Conservation (phyloP, 1,140 invertebrate genomes). For the Cataglyphis hispanica region DNA sequence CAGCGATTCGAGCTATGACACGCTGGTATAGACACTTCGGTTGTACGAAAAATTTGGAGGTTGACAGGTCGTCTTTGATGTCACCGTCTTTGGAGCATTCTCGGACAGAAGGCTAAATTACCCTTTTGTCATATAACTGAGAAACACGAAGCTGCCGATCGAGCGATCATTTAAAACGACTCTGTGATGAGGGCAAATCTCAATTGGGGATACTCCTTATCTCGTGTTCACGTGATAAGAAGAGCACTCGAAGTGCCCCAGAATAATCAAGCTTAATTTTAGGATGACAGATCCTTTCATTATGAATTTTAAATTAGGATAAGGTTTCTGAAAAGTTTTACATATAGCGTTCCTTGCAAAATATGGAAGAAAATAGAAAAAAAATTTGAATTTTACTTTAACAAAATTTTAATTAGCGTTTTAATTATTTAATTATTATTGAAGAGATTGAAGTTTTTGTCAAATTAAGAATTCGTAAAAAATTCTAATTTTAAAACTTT, state of each 20-base stretch:
- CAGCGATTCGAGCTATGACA: conserved; percentile 28
- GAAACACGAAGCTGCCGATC: conserved; percentile 22
- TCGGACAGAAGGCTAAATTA: conserved; percentile 1
- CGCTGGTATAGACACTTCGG: neutral
- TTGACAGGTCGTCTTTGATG: conserved; percentile 31
- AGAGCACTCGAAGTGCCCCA: neutral
- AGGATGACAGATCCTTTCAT: neutral
- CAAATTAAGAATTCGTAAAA: neutral
- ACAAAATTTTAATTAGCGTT: neutral
- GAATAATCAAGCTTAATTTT: conserved; percentile 41
- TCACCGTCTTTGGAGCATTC: neutral
- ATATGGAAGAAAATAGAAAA: neutral
- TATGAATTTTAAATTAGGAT: neutral
- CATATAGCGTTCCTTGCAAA: neutral
- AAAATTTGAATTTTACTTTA: conserved; percentile 23
- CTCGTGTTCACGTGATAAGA: neutral
- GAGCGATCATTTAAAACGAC: conserved; percentile 46
- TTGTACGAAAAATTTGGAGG: conserved; percentile 30
- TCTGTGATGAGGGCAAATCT: neutral
- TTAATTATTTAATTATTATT: neutral
- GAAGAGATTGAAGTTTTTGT: neutral
- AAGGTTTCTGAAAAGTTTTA: neutral
- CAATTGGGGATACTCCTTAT: neutral
- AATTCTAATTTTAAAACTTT: neutral
- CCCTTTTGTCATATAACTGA: conserved; percentile 45